Evolutionary conservation across 2,888 invertebrate genomes (phyloP), one percentile per base, ranked within the genome.

Genomic region (Luperina nickerlii): DNA sequence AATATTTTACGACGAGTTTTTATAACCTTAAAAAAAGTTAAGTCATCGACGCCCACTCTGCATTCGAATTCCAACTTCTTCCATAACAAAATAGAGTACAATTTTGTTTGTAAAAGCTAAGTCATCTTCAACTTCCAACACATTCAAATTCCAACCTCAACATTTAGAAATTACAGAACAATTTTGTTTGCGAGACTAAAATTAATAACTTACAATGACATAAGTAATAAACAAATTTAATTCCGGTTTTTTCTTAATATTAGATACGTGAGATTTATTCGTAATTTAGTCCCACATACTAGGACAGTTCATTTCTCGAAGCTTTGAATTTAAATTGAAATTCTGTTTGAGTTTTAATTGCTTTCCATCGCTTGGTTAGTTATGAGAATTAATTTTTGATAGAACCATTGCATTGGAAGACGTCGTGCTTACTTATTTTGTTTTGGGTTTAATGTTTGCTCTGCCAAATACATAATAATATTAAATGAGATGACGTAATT

Each of bases 221-320:
- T 81, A 81, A 57, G 81, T 87, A 83, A 87, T 85, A 85, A 83
- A 85, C 68, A 75, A 80, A 89, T 87, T 85, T 69, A 81, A 88
- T 83, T 86, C 90, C 82, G 88, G 89, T 85, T 90, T 80, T 89
- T 78, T 81, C 70, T 76, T 76, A 82, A 68, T 83, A 79, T 83
- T 82, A 80, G 71, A 80, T 68, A 67, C n/a, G 85, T 82, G 78
- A 83, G 76, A 90, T 89, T 89, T 88, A 87, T 84, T 67, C 75
- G 65, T 74, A 54, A 45, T 79, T 81, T 48, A 42, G 77, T 88
- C 79, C 75, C 82, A 85, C 74, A 82, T 81, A 74, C 63, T 74
- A 74, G 65, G 81, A 79, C 63, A 81, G 85, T 81, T 82, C 27
- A 84, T 84, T 83, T 82, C 81, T 82, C 69, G n/a, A 8, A 77